Conservation (phyloP, 2,797 vertebrate species). For the Takifugu rubripes region DNA sequence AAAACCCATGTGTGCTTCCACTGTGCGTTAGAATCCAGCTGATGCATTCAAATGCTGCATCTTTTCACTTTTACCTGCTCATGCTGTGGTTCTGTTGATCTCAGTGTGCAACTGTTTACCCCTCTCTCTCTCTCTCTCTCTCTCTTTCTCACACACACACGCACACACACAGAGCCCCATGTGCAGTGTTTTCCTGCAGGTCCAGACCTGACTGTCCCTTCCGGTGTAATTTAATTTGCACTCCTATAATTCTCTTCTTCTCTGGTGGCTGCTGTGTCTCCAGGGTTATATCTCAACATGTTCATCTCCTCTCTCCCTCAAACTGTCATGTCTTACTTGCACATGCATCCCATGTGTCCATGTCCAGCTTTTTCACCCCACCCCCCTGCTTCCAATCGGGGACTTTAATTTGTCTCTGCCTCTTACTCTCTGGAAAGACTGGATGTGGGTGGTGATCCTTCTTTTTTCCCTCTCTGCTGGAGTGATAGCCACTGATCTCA, state of each 20-base stretch:
- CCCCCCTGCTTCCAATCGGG: slow-evolving; percentile 27
- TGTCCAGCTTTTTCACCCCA: slow-evolving; percentile 28
- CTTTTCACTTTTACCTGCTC: neutral
- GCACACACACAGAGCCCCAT: slow-evolving; percentile 41
- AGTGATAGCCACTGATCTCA: slow-evolving; percentile 65
- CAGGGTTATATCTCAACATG: slow-evolving; percentile 65
- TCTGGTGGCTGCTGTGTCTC: slow-evolving; percentile 70
- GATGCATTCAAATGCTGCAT: no score
- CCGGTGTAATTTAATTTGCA: slow-evolving; percentile 83
- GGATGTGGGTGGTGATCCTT: slow-evolving; percentile 43
- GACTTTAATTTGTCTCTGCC: slow-evolving; percentile 15
- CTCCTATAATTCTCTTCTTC: slow-evolving; percentile 77
- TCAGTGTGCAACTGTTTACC: slow-evolving; percentile 16
- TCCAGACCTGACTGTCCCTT: slow-evolving; percentile 79
- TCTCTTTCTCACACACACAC: slow-evolving; percentile 12
- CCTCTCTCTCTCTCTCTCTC: slow-evolving; percentile 3
- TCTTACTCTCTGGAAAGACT: slow-evolving; percentile 36
- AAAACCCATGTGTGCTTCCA: no score
- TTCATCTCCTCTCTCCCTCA: slow-evolving; percentile 45
- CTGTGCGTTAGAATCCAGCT: no score
- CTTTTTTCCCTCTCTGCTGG: slow-evolving; percentile 29
- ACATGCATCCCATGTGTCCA: slow-evolving; percentile 42
- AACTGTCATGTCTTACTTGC: slow-evolving; percentile 41
- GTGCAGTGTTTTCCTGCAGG: slow-evolving; percentile 73
- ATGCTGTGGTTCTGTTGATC: slow-evolving; percentile 27